Percentiles rank a stretch among this genome's conserved stretches.
These are phyloP conservation scores for Anoura caudifer DNA, from an alignment of 2,113 vertebrate species.

Conservation along the genomic window DNA sequence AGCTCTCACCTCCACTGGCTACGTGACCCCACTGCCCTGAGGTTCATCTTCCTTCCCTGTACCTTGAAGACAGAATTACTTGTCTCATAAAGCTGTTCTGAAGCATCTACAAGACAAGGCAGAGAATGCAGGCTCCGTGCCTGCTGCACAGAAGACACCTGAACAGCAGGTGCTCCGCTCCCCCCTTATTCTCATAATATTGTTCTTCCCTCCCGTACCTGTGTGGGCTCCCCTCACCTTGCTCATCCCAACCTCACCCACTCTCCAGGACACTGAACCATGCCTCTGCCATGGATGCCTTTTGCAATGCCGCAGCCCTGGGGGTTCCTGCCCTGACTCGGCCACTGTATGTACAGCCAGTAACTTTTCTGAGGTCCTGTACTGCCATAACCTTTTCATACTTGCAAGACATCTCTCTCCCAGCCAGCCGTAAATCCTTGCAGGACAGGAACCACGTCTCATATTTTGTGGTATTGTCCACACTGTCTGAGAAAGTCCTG, in stretches of 20 bases:
- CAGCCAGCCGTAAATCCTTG: neutral
- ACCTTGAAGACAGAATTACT: neutral
- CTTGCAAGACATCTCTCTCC: neutral
- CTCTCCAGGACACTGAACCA: neutral
- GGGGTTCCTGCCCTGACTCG: neutral
- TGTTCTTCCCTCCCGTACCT: neutral
- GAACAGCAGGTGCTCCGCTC: neutral
- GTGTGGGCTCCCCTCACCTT: neutral
- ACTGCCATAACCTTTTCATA: neutral
- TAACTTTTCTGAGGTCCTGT: neutral
- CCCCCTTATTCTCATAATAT: neutral
- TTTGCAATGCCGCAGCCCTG: neutral
- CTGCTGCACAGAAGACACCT: neutral
- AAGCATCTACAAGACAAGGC: neutral
- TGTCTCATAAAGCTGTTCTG: neutral
- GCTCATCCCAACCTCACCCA: neutral
- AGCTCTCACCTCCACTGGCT: neutral
- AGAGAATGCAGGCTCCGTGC: neutral
- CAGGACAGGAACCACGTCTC: neutral
- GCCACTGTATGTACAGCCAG: neutral
- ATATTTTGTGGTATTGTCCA: neutral
- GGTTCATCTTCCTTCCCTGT: neutral
- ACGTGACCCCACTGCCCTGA: neutral
- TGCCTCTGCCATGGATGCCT: neutral
- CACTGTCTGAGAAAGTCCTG: neutral